Base-by-base conservation (phyloP, 2,888 invertebrate species). In the Gibbula magus region DNA sequence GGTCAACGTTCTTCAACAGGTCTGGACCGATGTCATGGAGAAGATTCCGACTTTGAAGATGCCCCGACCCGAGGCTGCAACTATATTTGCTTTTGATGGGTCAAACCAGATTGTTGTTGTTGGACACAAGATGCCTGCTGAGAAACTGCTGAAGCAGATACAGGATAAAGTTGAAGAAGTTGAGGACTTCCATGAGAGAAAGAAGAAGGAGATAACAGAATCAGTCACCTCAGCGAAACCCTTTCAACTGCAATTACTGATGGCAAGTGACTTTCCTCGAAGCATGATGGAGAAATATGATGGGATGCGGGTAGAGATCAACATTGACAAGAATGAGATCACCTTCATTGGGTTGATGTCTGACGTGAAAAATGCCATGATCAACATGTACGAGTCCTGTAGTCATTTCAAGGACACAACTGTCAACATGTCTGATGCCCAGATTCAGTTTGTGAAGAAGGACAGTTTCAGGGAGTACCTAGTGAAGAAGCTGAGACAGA, bases 331-430 rank as follows among this genome's bases (percentile, higher is more conserved):
- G 29, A 51, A 25, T 51, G 70, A 67, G 61, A 70, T 78, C 29
- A 29, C 29, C 22, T 52, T 78, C 22, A 29, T 22, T n/a, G 77
- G 77, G 0, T 39, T 78, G 18, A 52, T 78, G 51, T 39, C 39
- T 56, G 77, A 67, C 18, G 70, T 78, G n/a, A 78, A 78, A 67
- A 52, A 25, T 52, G 77, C 77, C 25, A 61, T 51, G 32, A 32
- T 70, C 51, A 3, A 51, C 8, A 67, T 78, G 52, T 78, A 78
- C 67, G 77, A 78, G 22, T 29, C n/a, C 16, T 7, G 25, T 25
- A 25, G 25, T 25, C 25, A 51, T 10, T 45, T 29, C 16, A 70
- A 45, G 20, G n/a, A 51, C 2, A 16, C 51, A 16, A 3, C 16
- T 10, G 29, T 78, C 16, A 45, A 61, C 39, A 35, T 78, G 61